Base-by-base conservation (phyloP, 2,888 invertebrate genomes). In the Autographa gamma region DNA sequence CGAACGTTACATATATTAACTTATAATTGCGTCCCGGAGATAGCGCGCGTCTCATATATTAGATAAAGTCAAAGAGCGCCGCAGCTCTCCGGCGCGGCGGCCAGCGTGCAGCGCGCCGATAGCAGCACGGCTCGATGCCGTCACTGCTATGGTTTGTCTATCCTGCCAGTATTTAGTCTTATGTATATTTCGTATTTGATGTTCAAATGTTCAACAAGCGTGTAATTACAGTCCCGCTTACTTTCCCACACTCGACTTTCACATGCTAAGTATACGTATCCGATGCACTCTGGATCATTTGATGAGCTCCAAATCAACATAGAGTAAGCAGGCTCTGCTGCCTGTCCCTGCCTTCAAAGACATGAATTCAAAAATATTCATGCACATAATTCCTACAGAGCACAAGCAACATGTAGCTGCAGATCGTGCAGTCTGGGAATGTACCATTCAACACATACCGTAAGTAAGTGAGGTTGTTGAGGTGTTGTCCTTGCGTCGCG, bases 201-300 rank as follows among this genome's bases (percentile, higher is more conserved):
- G 19, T 59, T 31, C 16, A 60, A 60, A 60, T 11, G 19, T 63
- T 67, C 58, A 69, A 69, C 66, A 63, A 69, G 71, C 73, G 69
- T 72, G 69, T 78, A 77, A 72, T 77, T 34, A 60, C 54, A 31
- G 63, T 8, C 43, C 19, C 38, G 48, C 58, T 52, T 48, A 78
- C 67, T 74, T 73, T 78, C 71, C 69, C 73, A 73, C n/a, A 56
- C 19, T 16, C 8, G n/a, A 72, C 81, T 74, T 82, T 73, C 83
- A 74, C 77, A 70, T 58, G 32, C 60, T 56, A 67, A 65, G 19
- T 32, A 1, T 62, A n/a, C 9, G 38, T 52, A 58, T 69, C 60
- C 13, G 31, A 62, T 72, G 69, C 74, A 72, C 69, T 63, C 52
- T 9, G 70, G 65, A 48, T 56, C 66, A 70, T 63, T 65, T 43